Conservation (phyloP, 2,797 vertebrate species). For the Alcedo atthis region DNA sequence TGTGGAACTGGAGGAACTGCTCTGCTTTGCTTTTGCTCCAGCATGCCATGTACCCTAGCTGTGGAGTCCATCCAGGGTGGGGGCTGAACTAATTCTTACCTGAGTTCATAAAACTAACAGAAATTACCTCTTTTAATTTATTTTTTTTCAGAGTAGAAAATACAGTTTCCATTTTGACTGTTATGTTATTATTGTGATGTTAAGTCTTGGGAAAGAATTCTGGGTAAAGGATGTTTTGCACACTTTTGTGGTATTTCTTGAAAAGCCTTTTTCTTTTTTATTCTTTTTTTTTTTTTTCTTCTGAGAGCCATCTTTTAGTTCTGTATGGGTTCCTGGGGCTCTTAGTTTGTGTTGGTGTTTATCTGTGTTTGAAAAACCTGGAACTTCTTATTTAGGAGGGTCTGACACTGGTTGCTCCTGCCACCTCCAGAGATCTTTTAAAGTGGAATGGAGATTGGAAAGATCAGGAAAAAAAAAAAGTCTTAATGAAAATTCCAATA, state of each 20-base stretch:
- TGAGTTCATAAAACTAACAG: neutral
- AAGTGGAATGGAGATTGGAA: constrained; percentile 43
- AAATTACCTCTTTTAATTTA: neutral
- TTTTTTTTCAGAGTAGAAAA: neutral
- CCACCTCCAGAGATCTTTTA: neutral
- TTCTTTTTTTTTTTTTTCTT: neutral
- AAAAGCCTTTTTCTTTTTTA: neutral
- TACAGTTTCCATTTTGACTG: neutral
- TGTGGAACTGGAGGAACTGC: neutral
- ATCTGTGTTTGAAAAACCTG: constrained; percentile 7
- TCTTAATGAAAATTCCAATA: neutral
- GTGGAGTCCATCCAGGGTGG: neutral
- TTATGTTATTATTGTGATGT: neutral
- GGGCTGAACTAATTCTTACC: neutral
- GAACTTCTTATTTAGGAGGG: neutral
- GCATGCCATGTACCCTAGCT: neutral
- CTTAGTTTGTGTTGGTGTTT: neutral
- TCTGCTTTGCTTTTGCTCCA: neutral
- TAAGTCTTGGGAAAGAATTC: neutral
- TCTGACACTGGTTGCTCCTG: constrained; percentile 4
- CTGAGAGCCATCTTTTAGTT: neutral
- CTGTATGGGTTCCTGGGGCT: neutral
- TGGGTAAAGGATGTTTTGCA: neutral
- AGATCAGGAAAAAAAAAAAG: neutral
- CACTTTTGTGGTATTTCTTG: neutral